Evolutionary conservation across 2,113 vertebrate species (phyloP).

Genomic region (Oncorhynchus tshawytscha): DNA sequence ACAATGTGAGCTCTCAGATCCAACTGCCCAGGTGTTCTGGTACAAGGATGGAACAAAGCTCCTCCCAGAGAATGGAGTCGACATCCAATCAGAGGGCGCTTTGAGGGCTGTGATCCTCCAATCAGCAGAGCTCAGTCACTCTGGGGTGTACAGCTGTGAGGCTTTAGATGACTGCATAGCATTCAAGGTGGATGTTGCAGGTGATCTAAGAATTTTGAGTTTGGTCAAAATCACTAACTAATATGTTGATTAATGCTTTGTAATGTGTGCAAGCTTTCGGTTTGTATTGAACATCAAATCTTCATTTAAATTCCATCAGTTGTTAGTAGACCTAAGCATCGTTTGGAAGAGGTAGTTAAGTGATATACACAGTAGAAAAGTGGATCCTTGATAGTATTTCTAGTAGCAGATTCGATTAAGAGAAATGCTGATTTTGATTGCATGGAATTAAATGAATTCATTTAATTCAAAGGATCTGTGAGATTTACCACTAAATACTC

Average conservation of each 20-base stretch:
- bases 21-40: conserved; percentile 67
- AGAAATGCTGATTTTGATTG: too few species aligned
- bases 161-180: conserved; percentile 71
- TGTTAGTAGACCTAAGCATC: too few species aligned
- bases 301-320: too few species aligned
- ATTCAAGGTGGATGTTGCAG: conserved; percentile 81
- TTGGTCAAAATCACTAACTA: conserved; percentile 65
- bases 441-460: too few species aligned
- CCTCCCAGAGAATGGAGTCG: conserved; percentile 53
- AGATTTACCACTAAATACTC: not conserved
- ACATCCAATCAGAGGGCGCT: conserved; percentile 63
- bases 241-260: conserved; percentile 27
- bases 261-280: not conserved
- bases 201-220: conserved; percentile 73
- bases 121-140: conserved; percentile 70
- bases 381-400: too few species aligned
- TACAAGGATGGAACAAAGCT: conserved; percentile 70
- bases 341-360: too few species aligned
- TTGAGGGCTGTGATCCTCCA: conserved; percentile 66
- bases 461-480: too few species aligned
- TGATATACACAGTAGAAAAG: too few species aligned
- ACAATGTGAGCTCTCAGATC: conserved; percentile 72
- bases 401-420: too few species aligned
- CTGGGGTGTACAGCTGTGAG: conserved; percentile 74
- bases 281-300: not conserved